Evolutionary conservation across 2,888 invertebrate species (phyloP).

Genomic region (Kryphioiulus occultus): DNA sequence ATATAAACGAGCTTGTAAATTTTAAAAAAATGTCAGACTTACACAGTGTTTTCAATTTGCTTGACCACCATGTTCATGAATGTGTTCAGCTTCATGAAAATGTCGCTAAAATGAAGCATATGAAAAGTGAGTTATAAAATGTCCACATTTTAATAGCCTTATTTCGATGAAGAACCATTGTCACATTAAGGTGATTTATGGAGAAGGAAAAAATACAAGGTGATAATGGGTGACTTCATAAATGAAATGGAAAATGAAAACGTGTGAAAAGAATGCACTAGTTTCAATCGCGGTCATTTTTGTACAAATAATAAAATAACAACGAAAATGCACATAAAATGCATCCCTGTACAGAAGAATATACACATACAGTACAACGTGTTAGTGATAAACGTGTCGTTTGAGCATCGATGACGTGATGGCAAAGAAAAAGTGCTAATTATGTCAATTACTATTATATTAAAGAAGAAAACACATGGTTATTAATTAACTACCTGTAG

Average conservation of each 20-base stretch:
- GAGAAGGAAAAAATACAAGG: neutral
- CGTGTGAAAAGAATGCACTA: neutral
- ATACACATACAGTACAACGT: constrained; percentile 9
- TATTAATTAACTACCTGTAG: no score
- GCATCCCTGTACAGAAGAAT: neutral
- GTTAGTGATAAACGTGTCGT: neutral
- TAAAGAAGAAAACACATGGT: constrained; percentile 13
- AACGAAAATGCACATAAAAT: neutral
- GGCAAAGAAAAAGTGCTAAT: constrained; percentile 20
- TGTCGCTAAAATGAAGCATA: neutral
- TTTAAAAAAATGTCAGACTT: no score
- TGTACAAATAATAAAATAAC: constrained; percentile 12
- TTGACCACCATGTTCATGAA: no score
- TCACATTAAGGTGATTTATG: constrained; percentile 21
- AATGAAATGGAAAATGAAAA: neutral
- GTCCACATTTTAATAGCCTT: constrained; percentile 26
- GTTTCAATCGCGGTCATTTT: neutral
- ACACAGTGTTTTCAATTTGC: neutral
- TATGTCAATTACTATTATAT: neutral
- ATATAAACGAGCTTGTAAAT: no score
- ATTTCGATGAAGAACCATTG: constrained; percentile 39
- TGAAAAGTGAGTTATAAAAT: neutral
- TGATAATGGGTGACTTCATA: neutral
- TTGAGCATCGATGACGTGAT: constrained; percentile 22
- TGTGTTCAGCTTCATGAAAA: neutral